Evolutionary conservation across 2,888 invertebrate genomes (phyloP), one percentile per base, ranked within the genome.

Genomic region (Anagyrus pseudococci): DNA sequence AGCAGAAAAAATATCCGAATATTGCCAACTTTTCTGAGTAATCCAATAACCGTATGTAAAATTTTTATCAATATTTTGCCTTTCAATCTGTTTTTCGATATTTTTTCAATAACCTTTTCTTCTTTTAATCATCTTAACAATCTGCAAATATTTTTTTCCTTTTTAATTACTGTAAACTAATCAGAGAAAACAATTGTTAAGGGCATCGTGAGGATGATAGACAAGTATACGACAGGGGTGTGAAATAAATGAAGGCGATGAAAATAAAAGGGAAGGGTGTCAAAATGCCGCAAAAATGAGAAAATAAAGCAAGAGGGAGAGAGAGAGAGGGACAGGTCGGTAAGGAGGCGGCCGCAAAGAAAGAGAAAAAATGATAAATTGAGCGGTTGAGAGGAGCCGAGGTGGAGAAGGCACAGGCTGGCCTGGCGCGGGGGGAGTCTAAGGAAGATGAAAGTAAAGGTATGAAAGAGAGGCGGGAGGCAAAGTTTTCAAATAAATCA

Each of bases 401-500:
- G 10, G 17, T 17, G 44, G 50, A 26, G 20, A 29, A 19, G 26
- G 15, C 6, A 15, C 6, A 4, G 43, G 43, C 19, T 15, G n/a
- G 6, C 19, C 22, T 2, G 46, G 20, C 8, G 26, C 25, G 44
- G 46, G 47, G 22, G 40, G 20, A 53, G 22, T n/a, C 6, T 17
- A 22, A 25, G 4, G 25, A 37, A 13, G 37, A 49, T n/a, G 15
- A 44, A 33, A 37, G 4, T 19, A 22, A 22, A 52, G 52, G 26
- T 10, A 52, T 7, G 33, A 19, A 40, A 41, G 44, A 67, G 69
- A 46, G 67, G 66, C 67, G 68, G 66, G 68, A 23, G 57, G 64
- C 48, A 49, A 65, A 66, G 67, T 73, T 72, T 69, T 70, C 52
- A 68, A 72, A 74, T 75, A 70, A 75, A 75, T 75, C 72, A 72